Percentiles rank a stretch among this genome's conserved stretches.
Conservation (phyloP, 2,113 vertebrate genomes). For the Fukomys damarensis region DNA sequence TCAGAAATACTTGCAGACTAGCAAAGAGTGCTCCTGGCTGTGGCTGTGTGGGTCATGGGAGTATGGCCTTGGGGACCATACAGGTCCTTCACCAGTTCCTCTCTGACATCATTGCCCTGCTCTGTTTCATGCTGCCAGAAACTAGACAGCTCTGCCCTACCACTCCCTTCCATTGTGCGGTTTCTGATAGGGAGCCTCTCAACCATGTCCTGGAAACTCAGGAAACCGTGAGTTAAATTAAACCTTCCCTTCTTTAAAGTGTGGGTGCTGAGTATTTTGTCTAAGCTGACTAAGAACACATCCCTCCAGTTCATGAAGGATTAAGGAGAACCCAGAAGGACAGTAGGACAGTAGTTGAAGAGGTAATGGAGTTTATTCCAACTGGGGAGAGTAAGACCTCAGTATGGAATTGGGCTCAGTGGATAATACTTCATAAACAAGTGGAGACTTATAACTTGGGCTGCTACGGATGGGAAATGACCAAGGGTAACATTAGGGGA, state of each 20-base stretch:
- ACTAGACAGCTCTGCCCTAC: neutral
- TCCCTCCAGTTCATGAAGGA: neutral
- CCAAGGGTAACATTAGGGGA: neutral
- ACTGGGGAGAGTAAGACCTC: neutral
- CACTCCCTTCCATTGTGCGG: neutral
- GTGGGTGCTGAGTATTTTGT: neutral
- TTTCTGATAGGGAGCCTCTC: neutral
- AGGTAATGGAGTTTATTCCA: neutral
- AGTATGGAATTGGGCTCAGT: neutral
- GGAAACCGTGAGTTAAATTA: neutral
- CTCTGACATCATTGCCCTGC: neutral
- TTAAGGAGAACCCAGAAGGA: neutral
- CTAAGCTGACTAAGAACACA: neutral
- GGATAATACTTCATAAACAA: neutral
- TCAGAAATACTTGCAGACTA: neutral
- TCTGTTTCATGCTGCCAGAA: neutral
- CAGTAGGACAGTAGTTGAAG: neutral
- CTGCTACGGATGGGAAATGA: neutral
- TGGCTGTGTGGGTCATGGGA: neutral
- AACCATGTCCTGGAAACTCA: neutral
- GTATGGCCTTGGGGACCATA: neutral
- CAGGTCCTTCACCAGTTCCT: neutral
- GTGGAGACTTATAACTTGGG: too few relatives aligned
- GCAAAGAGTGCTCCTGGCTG: neutral
- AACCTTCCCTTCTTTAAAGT: neutral